A percentile compares a stretch with the other conserved stretches of the same genome.
Evolutionary conservation across 2,113 vertebrate genomes (phyloP).

Genomic region (Solenodon paradoxus): DNA sequence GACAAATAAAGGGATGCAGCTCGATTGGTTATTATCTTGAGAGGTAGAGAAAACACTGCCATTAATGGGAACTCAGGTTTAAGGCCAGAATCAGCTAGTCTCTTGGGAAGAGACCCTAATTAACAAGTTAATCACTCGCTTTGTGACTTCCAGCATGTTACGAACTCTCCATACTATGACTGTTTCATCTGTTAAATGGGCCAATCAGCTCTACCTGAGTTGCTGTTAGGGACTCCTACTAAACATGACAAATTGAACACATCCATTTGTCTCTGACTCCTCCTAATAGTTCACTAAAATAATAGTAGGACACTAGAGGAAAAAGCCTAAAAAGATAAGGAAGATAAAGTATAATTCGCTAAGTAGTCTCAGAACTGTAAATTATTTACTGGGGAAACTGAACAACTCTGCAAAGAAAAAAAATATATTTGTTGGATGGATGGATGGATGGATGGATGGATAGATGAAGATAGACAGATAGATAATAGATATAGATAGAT

Average conservation of each 20-base stretch:
- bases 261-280: background rate
- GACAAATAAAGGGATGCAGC: background rate
- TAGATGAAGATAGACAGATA: accelerated
- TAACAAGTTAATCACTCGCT: background rate
- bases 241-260: background rate
- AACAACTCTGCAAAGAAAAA: background rate
- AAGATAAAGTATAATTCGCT: background rate
- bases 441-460: background rate
- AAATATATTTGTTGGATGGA: background rate
- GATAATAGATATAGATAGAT: too few relatives aligned
- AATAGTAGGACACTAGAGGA: background rate
- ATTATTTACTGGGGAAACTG: background rate
- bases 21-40: background rate
- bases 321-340: background rate
- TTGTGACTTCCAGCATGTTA: background rate
- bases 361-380: background rate
- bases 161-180: background rate
- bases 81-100: background rate
- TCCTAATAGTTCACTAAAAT: background rate
- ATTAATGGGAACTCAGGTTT: background rate
- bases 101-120: background rate
- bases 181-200: background rate
- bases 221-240: background rate
- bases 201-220: background rate
- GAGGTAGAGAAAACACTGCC: background rate